Evolutionary conservation across 1,140 invertebrate genomes (phyloP).

Genomic region (Macrostomum lignano): DNA sequence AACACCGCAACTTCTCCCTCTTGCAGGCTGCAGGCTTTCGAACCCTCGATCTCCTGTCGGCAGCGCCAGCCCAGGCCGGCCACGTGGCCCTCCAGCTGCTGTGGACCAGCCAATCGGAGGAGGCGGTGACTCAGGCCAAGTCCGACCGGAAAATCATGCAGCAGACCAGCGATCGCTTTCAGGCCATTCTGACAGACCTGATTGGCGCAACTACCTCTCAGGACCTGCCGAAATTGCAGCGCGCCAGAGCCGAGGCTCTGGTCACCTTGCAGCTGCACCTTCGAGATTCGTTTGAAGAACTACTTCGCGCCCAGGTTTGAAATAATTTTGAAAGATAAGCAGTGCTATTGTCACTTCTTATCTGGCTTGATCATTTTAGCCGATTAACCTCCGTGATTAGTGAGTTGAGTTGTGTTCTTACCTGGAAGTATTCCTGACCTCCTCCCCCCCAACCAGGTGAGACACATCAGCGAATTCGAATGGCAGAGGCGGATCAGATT

Average conservation of each 20-base stretch:
- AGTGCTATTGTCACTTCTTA: too few species aligned
- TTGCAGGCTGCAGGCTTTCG: too few species aligned
- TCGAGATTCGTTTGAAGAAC: conserved; percentile 70
- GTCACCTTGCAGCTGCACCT: conserved; percentile 93
- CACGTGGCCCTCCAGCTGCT: conserved; percentile 77
- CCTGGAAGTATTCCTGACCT: too few species aligned
- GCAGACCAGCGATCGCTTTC: conserved; percentile 69
- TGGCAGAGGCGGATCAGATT: conserved; percentile 86
- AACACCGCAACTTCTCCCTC: too few species aligned
- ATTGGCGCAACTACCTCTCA: conserved; percentile 77
- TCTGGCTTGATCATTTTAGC: too few species aligned
- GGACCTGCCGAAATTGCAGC: conserved; percentile 59
- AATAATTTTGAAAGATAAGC: too few species aligned
- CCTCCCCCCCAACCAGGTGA: too few species aligned
- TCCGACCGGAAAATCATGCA: conserved; percentile 73
- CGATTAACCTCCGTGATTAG: too few species aligned
- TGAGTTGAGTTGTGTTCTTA: too few species aligned
- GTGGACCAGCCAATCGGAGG: conserved; percentile 70
- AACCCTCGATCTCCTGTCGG: too few species aligned
- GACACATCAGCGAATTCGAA: conserved; percentile 55
- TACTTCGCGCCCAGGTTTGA: conserved; percentile 42
- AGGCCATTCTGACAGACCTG: conserved; percentile 67
- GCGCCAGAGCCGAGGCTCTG: conserved; percentile 75
- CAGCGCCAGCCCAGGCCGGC: conserved; percentile 71
- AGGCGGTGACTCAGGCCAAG: conserved; percentile 54